Percentiles rank a stretch among this genome's conserved stretches.
phyloP scores from a whole-genome alignment of 2,113 vertebrate genomes.

The Progne subis region DNA sequence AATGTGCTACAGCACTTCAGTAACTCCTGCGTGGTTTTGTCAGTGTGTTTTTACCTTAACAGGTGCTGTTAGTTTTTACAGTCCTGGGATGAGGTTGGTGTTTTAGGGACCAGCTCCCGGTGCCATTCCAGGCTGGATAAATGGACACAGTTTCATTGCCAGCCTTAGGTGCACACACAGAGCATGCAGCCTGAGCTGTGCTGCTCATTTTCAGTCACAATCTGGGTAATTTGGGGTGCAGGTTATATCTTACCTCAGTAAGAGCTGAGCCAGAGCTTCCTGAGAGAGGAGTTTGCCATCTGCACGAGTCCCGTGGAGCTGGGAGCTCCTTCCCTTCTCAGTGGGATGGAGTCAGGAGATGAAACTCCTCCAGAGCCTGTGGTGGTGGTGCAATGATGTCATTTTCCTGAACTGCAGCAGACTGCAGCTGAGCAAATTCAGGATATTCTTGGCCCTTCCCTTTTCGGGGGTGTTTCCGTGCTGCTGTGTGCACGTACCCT shows the following conservation, averaged over 20 bases:
- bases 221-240: neutral
- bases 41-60: neutral
- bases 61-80: neutral
- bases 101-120: neutral
- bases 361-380: neutral
- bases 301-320: rapidly evolving
- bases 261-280: neutral
- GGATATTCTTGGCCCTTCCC: neutral
- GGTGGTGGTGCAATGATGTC: constrained; percentile 7
- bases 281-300: neutral
- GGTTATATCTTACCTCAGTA: neutral
- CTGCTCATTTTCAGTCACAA: neutral
- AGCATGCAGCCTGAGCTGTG: neutral
- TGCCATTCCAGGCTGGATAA: neutral
- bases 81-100: neutral
- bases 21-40: neutral
- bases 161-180: neutral
- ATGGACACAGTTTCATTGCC: rapidly evolving
- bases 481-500: rapidly evolving
- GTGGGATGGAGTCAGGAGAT: neutral
- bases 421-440: constrained; percentile 6
- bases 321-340: neutral
- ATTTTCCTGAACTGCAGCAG: constrained; percentile 32
- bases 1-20: neutral
- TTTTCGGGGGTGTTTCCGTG: neutral